A percentile compares a stretch with the other conserved stretches of the same genome.
Conservation (phyloP, 2,113 vertebrate genomes). For the Datnioides undecimradiatus region DNA sequence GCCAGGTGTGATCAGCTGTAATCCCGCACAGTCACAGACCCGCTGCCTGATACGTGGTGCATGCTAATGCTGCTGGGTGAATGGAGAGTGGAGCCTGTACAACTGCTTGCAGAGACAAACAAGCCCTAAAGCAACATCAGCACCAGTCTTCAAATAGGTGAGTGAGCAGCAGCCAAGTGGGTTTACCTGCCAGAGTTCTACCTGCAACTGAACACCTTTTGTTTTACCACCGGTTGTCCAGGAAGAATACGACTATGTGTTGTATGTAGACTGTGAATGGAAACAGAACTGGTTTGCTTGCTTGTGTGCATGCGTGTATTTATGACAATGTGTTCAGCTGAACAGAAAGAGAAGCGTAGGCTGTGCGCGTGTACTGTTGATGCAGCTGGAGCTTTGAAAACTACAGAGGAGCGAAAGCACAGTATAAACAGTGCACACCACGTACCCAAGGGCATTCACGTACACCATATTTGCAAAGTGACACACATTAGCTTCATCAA, state of each 20-base stretch:
- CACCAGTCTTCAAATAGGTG: background rate
- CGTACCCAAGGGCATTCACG: slow-evolving; percentile 5
- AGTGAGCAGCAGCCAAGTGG: background rate
- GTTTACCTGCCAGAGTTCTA: slow-evolving; percentile 20
- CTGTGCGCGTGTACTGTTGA: slow-evolving; percentile 6
- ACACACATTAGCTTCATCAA: slow-evolving; percentile 57
- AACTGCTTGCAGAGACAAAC: slow-evolving; percentile 20
- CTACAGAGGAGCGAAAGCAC: slow-evolving; percentile 7
- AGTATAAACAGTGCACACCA: slow-evolving; percentile 2
- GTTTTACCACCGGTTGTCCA: background rate
- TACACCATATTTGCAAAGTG: slow-evolving; percentile 41
- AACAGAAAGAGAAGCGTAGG: background rate
- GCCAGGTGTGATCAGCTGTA: slow-evolving; percentile 19
- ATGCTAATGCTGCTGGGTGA: slow-evolving; percentile 21
- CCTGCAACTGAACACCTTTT: slow-evolving; percentile 8
- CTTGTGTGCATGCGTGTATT: slow-evolving; percentile 8
- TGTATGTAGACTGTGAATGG: background rate
- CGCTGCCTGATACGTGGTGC: slow-evolving; percentile 19
- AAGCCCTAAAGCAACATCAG: slow-evolving; percentile 23
- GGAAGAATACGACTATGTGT: background rate
- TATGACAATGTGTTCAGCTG: background rate
- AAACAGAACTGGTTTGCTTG: background rate
- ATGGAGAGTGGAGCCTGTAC: background rate
- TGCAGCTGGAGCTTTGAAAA: slow-evolving; percentile 6
- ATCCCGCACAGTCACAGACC: slow-evolving; percentile 15